Base-by-base conservation (phyloP, 2,797 vertebrate genomes). In the Rhabdomys pumilio region DNA sequence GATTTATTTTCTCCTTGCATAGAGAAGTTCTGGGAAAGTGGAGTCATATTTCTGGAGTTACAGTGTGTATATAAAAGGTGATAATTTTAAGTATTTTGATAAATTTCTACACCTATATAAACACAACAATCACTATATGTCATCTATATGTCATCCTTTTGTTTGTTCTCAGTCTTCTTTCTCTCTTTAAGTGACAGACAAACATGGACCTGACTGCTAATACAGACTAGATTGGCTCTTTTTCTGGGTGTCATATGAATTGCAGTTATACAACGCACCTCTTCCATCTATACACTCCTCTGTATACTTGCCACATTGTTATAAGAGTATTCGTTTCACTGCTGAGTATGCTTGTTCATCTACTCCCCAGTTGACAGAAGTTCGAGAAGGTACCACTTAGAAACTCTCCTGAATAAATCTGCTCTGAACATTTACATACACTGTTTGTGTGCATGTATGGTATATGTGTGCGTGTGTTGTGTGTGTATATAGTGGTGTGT, bases 71-170 rank as follows among this genome's bases (percentile, higher is more conserved):
- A 55, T 80, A 84, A 82, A 89, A 57, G 73, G 19, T 0, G 76
- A 53, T n/a, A 15, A 73, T 90, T 93, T 87, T 53, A 92, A 93
- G 20, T 24, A 38, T 77, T 95, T 81, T 92, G 57, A 84, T 90
- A 55, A 75, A 73, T 79, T 47, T 89, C 20, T 88, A 69, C 34
- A 72, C 5, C 26, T 29, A 22, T 20, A 53, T 38, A 53, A 53
- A 53, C 47, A 34, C 10, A 80, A 63, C 61, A 59, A 41, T 90
- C 24, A 79, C 73, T 19, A 73, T 38, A 50, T 2, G 41, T 29
- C 69, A 72, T 8, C 73, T 19, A 73, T 38, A 50, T 2, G 41
- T 29, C 69, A 72, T 8, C 19, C 17, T 61, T 73, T 9, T 83
- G 24, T 57, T 47, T 59, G 3, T 87, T 86, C 9, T 41, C 4